phyloP scores from a whole-genome alignment of 2,888 invertebrate species.

The Chymomyza procnemis region DNA sequence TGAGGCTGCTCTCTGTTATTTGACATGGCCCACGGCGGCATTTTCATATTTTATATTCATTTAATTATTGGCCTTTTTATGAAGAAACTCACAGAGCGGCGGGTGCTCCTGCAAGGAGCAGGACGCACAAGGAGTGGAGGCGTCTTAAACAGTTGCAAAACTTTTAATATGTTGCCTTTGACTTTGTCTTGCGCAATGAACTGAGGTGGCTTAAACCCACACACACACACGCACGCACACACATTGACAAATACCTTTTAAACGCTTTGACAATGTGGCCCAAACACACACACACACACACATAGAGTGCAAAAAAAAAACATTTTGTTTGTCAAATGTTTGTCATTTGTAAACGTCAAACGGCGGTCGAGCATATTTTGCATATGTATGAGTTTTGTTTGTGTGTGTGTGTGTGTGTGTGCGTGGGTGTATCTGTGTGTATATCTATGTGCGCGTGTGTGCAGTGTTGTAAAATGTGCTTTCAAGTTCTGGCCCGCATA shows the following conservation, averaged over 20 bases:
- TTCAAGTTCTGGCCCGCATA: conserved; percentile 59
- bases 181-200: neutral
- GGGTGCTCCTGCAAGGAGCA: too few species aligned
- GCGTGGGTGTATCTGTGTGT: too few species aligned
- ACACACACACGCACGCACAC: neutral
- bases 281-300: conserved; percentile 15
- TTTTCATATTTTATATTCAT: conserved; percentile 20
- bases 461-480: conserved; percentile 40
- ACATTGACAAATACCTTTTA: conserved; percentile 22
- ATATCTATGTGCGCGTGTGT: too few species aligned
- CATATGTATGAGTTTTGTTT: conserved; percentile 39
- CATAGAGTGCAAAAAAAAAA: conserved; percentile 34
- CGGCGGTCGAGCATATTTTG: conserved; percentile 68
- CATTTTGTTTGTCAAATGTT: conserved; percentile 70
- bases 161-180: neutral
- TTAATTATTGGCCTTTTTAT: conserved; percentile 46
- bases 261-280: conserved; percentile 52
- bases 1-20: neutral
- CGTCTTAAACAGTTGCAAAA: neutral
- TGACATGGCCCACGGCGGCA: neutral
- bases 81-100: neutral
- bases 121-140: neutral
- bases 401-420: neutral
- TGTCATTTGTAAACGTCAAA: conserved; percentile 74
- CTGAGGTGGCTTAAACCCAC: neutral